Evolutionary conservation across 2,113 vertebrate genomes (phyloP), one percentile per base, ranked within the genome.

Genomic region (Callipepla californica): DNA sequence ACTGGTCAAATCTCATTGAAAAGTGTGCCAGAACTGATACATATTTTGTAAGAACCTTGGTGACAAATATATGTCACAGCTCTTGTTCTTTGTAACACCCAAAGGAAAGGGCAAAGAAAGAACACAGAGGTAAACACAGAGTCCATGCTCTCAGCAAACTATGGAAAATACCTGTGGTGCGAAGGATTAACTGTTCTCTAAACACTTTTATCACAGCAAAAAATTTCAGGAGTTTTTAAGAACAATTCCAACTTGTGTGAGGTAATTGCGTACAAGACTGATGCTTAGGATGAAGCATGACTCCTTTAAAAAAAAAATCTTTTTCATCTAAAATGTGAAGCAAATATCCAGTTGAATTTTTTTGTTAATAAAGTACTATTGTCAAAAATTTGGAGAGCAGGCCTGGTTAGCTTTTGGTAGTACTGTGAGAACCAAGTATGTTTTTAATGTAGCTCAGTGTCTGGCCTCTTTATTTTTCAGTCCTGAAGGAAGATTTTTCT

Each of bases 21-120:
- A 48, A 9, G 7, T 18, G 5, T 10, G 7, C 0, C 2, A 72
- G 38, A 86, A 73, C 38, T 57, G 4, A 47, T 73, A 51, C 9
- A 3, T 9, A 13, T 5, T 73, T 65, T 4, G 0, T 50, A 55
- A 63, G 18, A 77, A 65, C 3, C 3, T 16, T 1, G 1, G 13
- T 42, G 69, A 51, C 48, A 66, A 74, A 59, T 48, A 69, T 1
- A 0, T 57, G 16, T 51, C n/a, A 20, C 10, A 32, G 7, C 13
- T 30, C 21, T 59, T 12, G 8, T n/a, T 84, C 16, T 25, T 13
- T 8, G 10, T 15, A 61, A 11, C 4, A 5, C 32, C 38, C 10
- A 30, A 62, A 63, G 26, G 4, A 89, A 70, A 3, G 14, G 8
- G 3, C 6, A 36, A 21, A 17, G 7, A 6, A 7, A 73, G 7